Conservation (phyloP, 2,797 vertebrate species). For the Naso thynnoides region DNA sequence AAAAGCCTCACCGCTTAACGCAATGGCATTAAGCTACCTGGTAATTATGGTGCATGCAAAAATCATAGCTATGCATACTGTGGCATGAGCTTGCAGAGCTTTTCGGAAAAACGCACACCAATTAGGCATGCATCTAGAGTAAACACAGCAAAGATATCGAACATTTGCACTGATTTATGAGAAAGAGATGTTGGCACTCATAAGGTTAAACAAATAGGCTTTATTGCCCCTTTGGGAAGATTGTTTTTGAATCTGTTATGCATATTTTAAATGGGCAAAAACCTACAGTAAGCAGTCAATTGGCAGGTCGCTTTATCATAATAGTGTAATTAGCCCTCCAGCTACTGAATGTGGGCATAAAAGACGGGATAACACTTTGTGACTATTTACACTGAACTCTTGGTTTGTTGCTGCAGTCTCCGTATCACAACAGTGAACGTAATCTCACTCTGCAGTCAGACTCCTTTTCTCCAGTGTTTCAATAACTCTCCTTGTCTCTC, state of each 20-base stretch:
- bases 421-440: slow-evolving; percentile 43
- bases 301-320: slow-evolving; percentile 59
- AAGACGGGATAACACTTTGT: slow-evolving; percentile 51
- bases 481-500: slow-evolving; percentile 33
- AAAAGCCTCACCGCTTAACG: slow-evolving; percentile 65
- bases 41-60: slow-evolving; percentile 66
- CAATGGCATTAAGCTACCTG: slow-evolving; percentile 56
- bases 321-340: slow-evolving; percentile 60
- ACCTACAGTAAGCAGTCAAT: slow-evolving; percentile 38
- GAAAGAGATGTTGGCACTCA: slow-evolving; percentile 8
- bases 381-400: slow-evolving; percentile 59
- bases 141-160: slow-evolving; percentile 34
- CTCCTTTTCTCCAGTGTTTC: slow-evolving; percentile 30
- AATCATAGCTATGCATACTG: slow-evolving; percentile 44
- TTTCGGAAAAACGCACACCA: slow-evolving; percentile 37
- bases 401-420: slow-evolving; percentile 67
- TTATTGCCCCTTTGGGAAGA: slow-evolving; percentile 8
- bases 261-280: slow-evolving; percentile 37
- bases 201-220: slow-evolving; percentile 17
- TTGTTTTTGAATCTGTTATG: slow-evolving; percentile 42
- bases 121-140: slow-evolving; percentile 28
- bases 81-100: slow-evolving; percentile 6
- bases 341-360: slow-evolving; percentile 53
- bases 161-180: slow-evolving; percentile 40
- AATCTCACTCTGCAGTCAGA: slow-evolving; percentile 18